phyloP scores from a whole-genome alignment of 2,113 vertebrate species.

The Corythornis vintsioides region DNA sequence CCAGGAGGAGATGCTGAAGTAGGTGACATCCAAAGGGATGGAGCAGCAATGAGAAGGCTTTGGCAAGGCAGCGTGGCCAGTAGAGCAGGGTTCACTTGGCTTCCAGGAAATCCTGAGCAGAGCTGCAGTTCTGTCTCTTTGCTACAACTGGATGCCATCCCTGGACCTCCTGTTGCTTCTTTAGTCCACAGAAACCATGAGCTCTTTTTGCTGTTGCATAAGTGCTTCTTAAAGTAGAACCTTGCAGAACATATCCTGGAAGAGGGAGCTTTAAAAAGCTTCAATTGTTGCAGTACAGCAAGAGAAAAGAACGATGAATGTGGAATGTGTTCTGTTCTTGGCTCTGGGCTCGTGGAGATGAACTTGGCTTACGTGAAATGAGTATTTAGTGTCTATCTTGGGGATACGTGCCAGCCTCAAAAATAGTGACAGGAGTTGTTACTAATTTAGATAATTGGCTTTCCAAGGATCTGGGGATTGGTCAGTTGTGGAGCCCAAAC shows the following conservation, averaged over 20 bases:
- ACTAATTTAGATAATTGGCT: slow-evolving; percentile 69
- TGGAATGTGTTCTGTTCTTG: neutral
- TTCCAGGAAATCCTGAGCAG: neutral
- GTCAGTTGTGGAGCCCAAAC: neutral
- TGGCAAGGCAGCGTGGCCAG: neutral
- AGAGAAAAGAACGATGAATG: rapidly evolving
- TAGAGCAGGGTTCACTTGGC: neutral
- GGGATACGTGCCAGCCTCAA: neutral
- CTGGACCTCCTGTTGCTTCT: neutral
- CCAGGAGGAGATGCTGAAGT: neutral
- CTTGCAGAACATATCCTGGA: neutral
- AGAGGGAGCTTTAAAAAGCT: slow-evolving; percentile 25
- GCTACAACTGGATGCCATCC: neutral
- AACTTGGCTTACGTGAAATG: neutral
- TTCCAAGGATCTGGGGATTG: slow-evolving; percentile 47
- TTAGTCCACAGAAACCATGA: neutral
- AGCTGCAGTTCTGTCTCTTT: neutral
- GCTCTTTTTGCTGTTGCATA: neutral
- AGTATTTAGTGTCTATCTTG: slow-evolving; percentile 39
- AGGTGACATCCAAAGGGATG: neutral
- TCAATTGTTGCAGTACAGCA: neutral
- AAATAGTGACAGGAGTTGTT: slow-evolving; percentile 59
- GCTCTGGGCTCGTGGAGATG: neutral
- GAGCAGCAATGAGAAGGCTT: neutral
- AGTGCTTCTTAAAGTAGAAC: slow-evolving; percentile 9